These are phyloP conservation scores for Apoderus coryli DNA, from an alignment of 2,888 invertebrate genomes.

Conservation along the genomic window DNA sequence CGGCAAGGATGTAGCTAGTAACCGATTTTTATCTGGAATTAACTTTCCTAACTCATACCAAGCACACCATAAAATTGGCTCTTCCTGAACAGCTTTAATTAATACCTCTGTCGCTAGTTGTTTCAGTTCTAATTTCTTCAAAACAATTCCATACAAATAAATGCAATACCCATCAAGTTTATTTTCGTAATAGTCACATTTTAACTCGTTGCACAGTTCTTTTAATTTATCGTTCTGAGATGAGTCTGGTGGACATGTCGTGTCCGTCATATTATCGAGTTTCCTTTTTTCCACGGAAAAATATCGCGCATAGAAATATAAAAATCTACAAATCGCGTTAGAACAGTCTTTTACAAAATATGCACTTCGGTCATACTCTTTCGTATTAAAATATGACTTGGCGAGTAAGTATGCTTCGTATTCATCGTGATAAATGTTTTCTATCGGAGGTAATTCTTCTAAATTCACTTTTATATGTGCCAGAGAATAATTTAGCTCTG, in stretches of 20 bases:
- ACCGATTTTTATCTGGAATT: conserved; percentile 54
- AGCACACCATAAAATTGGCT: conserved; percentile 86
- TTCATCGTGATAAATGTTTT: conserved; percentile 43
- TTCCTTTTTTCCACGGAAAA: conserved; percentile 83
- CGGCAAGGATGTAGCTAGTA: conserved; percentile 52
- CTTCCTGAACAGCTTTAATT: conserved; percentile 58
- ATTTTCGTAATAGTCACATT: conserved; percentile 40
- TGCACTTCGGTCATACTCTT: conserved; percentile 81
- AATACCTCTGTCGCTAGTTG: conserved; percentile 67
- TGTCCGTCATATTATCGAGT: conserved; percentile 59
- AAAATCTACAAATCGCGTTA: conserved; percentile 59
- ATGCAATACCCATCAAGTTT: conserved; percentile 76
- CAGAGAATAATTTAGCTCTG: conserved; percentile 69
- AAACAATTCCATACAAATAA: conserved; percentile 80
- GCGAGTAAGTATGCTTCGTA: conserved; percentile 62
- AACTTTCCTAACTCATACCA: conserved; percentile 86
- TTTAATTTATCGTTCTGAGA: conserved; percentile 39
- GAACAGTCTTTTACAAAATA: conserved; percentile 60
- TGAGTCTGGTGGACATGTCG: conserved; percentile 42
- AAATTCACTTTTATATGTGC: conserved; percentile 45
- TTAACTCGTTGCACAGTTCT: conserved; percentile 41
- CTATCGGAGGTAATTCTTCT: conserved; percentile 36
- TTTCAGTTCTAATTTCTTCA: conserved; percentile 72
- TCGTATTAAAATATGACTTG: conserved; percentile 78
- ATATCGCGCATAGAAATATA: conserved; percentile 75